Percentiles rank a stretch among this genome's conserved stretches.
These are phyloP conservation scores for Athalia cordata DNA, from an alignment of 2,888 invertebrate species.

Conservation along the genomic window DNA sequence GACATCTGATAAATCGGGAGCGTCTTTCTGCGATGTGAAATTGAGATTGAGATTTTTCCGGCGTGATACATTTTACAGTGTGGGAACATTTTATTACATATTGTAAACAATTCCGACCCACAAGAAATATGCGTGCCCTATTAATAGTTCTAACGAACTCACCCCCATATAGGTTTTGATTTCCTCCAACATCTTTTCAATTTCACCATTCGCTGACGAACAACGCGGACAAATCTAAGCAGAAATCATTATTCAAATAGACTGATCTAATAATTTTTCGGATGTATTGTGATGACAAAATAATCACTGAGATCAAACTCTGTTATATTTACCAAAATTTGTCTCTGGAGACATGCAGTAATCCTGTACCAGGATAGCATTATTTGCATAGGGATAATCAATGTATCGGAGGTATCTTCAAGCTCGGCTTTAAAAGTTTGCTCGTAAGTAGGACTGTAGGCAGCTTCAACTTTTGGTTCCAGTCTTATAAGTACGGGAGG, in stretches of 20 bases:
- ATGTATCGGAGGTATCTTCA: background rate
- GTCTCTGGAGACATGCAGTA: conserved; percentile 9
- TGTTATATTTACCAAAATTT: conserved; percentile 4
- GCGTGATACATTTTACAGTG: background rate
- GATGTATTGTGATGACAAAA: too few species aligned
- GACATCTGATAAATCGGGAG: conserved; percentile 18
- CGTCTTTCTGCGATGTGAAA: conserved; percentile 24
- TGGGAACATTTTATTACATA: background rate
- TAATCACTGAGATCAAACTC: too few species aligned
- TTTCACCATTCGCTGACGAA: conserved; percentile 13
- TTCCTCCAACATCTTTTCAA: conserved; percentile 2
- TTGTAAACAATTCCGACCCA: too few species aligned
- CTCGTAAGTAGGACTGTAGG: background rate
- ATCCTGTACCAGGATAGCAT: conserved; percentile 17
- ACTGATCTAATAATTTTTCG: too few species aligned
- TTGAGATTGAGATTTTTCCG: background rate
- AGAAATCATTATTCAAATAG: background rate
- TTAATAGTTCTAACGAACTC: background rate
- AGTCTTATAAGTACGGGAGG: too few species aligned
- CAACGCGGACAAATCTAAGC: conserved; percentile 27
- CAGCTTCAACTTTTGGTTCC: background rate
- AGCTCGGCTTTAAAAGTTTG: background rate
- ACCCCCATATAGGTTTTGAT: conserved; percentile 25
- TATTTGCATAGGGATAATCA: conserved; percentile 17
- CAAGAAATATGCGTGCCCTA: too few species aligned